Evolutionary conservation across 2,797 vertebrate genomes (phyloP), one percentile per base, ranked within the genome.

Genomic region (Huso huso): DNA sequence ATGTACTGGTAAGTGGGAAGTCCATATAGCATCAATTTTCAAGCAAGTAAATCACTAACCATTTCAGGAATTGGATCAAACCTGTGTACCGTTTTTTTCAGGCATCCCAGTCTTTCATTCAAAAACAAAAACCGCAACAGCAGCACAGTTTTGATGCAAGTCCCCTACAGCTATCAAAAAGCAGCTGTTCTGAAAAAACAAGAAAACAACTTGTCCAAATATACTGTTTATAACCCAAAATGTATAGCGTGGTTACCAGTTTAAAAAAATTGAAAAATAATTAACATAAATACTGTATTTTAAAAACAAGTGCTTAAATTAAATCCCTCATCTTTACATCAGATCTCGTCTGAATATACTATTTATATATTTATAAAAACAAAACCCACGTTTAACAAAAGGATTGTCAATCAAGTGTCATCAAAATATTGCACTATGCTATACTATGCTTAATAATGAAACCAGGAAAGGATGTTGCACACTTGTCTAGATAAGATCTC

Each of bases 301-400:
- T 55, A 3, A 62, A 62, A 62, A 23, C 61, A 62, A 62, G 18
- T 62, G 61, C 61, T 62, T 62, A 62, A 62, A 62, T 23, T 10
- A 62, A 62, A 62, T 48, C 61, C 37, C 61, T 62, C 6, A 10
- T 48, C 18, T 12, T 62, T 62, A 48, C 15, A 62, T 18, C 55
- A 62, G 7, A 48, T 80, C 65, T 78, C 75, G 75, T 76, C 74
- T 55, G 52, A 55, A 55, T n/a, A 55, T 55, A 55, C 8, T 55
- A 55, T 55, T 55, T 55, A 55, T 9, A 55, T 37, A 37, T 37
- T 37, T 37, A 37, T 37, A 37, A 37, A 55, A n/a, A 55, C 8
- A 9, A 55, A 53, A 53, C 2, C 23, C 23, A 37, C 23, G 23
- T 37, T 37, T 37, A 37, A 3, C 23, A 37, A 37, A 37, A 37